Conservation (phyloP, 2,888 invertebrate species). For the Harpalus rubripes region DNA sequence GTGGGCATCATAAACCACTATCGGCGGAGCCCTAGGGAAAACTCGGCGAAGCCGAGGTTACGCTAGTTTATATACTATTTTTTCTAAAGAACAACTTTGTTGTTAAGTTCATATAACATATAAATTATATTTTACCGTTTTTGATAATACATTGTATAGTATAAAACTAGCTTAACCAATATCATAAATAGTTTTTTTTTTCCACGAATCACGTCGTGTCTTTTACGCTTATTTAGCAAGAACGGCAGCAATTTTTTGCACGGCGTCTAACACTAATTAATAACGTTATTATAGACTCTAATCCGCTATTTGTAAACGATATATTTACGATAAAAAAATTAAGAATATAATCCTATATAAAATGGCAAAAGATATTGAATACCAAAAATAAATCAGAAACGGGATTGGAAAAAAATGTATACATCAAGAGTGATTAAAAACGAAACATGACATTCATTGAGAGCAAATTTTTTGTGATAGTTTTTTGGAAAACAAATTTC, state of each 20-base stretch:
- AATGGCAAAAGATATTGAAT: conserved; percentile 3
- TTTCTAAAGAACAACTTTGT: background rate
- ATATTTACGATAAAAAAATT: conserved; percentile 26
- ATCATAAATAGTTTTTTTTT: background rate
- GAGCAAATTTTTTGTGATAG: background rate
- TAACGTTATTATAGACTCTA: conserved; percentile 32
- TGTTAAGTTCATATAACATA: background rate
- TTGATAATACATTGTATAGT: no score
- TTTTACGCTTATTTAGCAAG: background rate
- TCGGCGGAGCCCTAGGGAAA: no score
- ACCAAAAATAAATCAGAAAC: background rate
- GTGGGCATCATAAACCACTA: no score
- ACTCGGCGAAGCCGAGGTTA: no score
- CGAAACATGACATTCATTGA: background rate
- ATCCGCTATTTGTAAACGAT: conserved; percentile 47
- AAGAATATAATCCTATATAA: conserved; percentile 21
- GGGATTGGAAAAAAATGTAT: background rate
- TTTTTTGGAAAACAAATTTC: background rate
- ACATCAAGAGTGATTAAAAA: background rate
- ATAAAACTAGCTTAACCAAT: background rate
- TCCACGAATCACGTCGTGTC: background rate
- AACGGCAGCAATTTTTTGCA: background rate
- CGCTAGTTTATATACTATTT: no score
- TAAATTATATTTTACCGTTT: no score
- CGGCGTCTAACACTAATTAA: conserved; percentile 23